Percentiles rank a stretch among this genome's conserved stretches.
Conservation (phyloP, 2,113 vertebrate genomes). For the Dendropsophus ebraccatus region DNA sequence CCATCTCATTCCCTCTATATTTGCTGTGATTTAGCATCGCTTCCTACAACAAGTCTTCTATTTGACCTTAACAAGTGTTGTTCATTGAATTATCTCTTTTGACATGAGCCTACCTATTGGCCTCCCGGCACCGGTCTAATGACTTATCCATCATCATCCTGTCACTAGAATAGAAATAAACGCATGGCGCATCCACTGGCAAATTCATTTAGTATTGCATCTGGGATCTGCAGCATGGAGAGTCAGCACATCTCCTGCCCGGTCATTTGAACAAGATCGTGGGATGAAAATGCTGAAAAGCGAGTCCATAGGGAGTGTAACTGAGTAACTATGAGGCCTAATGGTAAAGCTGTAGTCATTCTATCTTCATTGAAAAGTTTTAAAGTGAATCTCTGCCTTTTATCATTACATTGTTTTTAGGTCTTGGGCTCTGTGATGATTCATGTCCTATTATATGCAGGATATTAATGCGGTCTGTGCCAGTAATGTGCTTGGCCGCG, state of each 20-base stretch:
- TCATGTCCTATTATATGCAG: too few relatives aligned
- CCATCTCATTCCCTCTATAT: not conserved
- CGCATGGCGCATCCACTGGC: slow-evolving; percentile 16
- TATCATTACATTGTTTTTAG: too few relatives aligned
- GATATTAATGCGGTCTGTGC: too few relatives aligned
- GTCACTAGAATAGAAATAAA: slow-evolving; percentile 22
- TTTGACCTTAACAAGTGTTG: slow-evolving; percentile 25
- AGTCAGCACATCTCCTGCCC: slow-evolving; percentile 29
- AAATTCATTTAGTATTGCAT: slow-evolving; percentile 44
- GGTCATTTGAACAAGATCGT: slow-evolving; percentile 20
- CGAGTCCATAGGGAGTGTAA: not conserved
- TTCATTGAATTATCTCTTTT: slow-evolving; percentile 23
- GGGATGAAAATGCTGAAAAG: slow-evolving; percentile 1
- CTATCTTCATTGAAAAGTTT: not conserved
- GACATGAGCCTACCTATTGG: slow-evolving; percentile 8
- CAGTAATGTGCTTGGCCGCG: too few relatives aligned
- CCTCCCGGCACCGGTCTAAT: slow-evolving; percentile 47
- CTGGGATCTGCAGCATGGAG: slow-evolving; percentile 17
- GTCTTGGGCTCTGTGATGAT: too few relatives aligned
- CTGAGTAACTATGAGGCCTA: not conserved
- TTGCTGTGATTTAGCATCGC: not conserved
- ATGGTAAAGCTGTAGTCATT: not conserved
- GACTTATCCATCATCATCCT: slow-evolving; percentile 53
- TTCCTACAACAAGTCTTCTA: slow-evolving; percentile 22
- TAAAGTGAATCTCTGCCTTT: not conserved